Conservation (phyloP, 2,888 invertebrate genomes). For the Agonopterix arenella region DNA sequence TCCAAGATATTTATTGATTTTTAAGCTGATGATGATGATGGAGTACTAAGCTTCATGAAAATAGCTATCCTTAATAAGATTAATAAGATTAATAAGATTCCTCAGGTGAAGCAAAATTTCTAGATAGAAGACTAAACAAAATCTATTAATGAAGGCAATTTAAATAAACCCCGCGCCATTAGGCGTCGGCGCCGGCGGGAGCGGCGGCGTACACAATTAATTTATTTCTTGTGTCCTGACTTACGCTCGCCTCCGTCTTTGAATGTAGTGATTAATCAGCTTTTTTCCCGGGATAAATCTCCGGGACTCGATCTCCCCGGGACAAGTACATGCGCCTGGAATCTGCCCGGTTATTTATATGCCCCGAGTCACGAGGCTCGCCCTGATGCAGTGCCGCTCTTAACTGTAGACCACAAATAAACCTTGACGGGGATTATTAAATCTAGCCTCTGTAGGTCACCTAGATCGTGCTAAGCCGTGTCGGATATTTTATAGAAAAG, state of each 20-base stretch:
- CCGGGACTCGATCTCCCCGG: constrained; percentile 20
- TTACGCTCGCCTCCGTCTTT: constrained; percentile 54
- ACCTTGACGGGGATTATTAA: constrained; percentile 13
- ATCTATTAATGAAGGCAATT: constrained; percentile 43
- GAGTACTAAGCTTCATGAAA: no score
- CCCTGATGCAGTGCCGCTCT: not conserved
- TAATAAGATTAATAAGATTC: no score
- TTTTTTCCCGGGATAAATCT: constrained; percentile 56
- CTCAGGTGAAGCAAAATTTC: no score
- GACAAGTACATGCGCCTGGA: constrained; percentile 13
- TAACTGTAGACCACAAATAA: constrained; percentile 13
- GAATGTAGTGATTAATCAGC: constrained; percentile 61
- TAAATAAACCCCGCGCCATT: constrained; percentile 37
- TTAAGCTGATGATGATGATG: no score
- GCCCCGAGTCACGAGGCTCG: not conserved
- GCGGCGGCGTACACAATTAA: constrained; percentile 32
- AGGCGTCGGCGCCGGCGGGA: constrained; percentile 9
- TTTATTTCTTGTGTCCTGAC: constrained; percentile 61
- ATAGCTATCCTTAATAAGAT: no score
- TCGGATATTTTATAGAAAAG: no score
- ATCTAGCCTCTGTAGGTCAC: constrained; percentile 1
- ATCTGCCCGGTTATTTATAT: constrained; percentile 36
- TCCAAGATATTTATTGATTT: no score
- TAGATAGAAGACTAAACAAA: not conserved
- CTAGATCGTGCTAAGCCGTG: no score